Evolutionary conservation across 2,113 vertebrate genomes (phyloP), one percentile per base, ranked within the genome.

Genomic region (Ibidorhyncha struthersii): DNA sequence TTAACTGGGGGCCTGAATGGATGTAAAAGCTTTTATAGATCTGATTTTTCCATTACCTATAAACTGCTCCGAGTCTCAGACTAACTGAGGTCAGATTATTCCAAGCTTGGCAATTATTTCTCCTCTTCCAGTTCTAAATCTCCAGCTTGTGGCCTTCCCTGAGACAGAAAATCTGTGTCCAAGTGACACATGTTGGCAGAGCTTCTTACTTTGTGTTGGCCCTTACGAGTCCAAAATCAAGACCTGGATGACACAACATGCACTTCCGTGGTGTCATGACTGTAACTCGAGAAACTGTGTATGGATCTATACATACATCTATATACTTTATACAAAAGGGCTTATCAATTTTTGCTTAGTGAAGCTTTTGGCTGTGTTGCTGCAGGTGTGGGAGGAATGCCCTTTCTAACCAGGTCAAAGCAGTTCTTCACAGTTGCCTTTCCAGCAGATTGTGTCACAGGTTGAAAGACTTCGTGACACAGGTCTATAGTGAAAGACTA

Each of bases 1-100:
- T 76, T 95, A 72, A 38, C 61, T 81, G 66, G 32, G 12, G 15
- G 66, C 41, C 83, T 89, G 77, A 82, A 41, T 95, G 47, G 40
- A 77, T 81, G 49, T 36, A 71, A 8, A 22, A 84, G 14, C 30
- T 92, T 93, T 85, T 50, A 69, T 47, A 67, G 76, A 52, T 27
- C 65, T 86, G 83, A 76, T 82, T 96, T 97, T 97, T 90, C 78
- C 86, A 90, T 94, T 91, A 80, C 62, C 36, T 85, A 56, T 62
- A 82, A 85, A 69, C 40, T 77, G 22, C 30, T 94, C 49, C 2
- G 8, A 84, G 27, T 74, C 53, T 87, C 73, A 91, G 62, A 53
- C 59, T 65, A 76, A 89, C 38, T 79, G 52, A 72, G 25, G 18
- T 72, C 49, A 89, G 58, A 94, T 62, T 70, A 66, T 94, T 96